Percentiles rank a stretch among this genome's conserved stretches.
phyloP scores from a whole-genome alignment of 2,888 invertebrate species.

The Malacosoma neustria region DNA sequence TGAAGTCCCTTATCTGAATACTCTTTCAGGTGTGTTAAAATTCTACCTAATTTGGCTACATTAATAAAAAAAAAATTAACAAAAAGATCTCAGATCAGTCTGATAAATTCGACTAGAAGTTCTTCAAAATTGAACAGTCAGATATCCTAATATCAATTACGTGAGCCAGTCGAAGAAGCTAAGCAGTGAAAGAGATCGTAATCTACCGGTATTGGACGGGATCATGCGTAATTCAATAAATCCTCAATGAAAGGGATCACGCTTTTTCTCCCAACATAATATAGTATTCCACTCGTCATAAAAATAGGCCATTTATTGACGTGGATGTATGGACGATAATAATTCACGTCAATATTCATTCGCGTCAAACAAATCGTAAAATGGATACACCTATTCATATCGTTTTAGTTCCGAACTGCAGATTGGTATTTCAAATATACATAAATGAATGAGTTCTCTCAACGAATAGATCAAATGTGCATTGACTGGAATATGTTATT shows the following conservation, averaged over 20 bases:
- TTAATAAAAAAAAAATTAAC: too few species aligned
- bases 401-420: constrained; percentile 20
- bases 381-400: constrained; percentile 21
- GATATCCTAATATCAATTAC: constrained; percentile 2
- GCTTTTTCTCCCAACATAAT: constrained; percentile 39
- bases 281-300: constrained; percentile 43
- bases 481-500: too few species aligned
- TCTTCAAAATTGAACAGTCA: too few species aligned
- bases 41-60: too few species aligned
- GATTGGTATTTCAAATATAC: not conserved
- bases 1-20: too few species aligned
- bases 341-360: constrained; percentile 51
- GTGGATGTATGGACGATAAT: constrained; percentile 39
- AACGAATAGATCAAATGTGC: not conserved
- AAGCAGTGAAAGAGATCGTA: constrained; percentile 13
- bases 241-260: constrained; percentile 37
- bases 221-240: constrained; percentile 37
- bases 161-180: constrained; percentile 2
- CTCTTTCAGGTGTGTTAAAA: too few species aligned
- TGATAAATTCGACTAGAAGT: too few species aligned
- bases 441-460: too few species aligned
- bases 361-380: constrained; percentile 54
- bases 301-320: constrained; percentile 27
- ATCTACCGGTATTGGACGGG: constrained; percentile 8
- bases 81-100: too few species aligned